Conservation (phyloP, 2,797 vertebrate genomes). For the Danio choprae region DNA sequence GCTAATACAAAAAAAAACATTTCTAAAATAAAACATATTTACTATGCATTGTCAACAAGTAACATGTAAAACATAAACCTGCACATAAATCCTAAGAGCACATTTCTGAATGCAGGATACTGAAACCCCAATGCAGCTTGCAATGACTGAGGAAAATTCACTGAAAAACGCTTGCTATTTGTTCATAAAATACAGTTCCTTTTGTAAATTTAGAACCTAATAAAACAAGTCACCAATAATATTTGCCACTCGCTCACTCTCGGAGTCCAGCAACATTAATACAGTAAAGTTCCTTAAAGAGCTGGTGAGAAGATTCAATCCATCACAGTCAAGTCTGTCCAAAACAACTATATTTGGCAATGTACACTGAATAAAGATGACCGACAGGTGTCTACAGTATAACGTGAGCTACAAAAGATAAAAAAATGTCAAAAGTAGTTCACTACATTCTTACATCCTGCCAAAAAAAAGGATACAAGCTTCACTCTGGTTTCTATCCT, state of each 20-base stretch:
- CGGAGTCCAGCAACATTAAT: slow-evolving; percentile 34
- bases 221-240: slow-evolving; percentile 27
- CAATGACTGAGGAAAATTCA: neutral
- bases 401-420: slow-evolving; percentile 49
- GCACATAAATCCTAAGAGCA: slow-evolving; percentile 4
- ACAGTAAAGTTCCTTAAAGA: slow-evolving; percentile 38
- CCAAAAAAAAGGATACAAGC: slow-evolving; percentile 13
- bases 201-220: slow-evolving; percentile 31
- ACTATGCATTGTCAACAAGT: neutral
- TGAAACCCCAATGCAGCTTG: neutral
- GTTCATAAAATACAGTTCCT: slow-evolving; percentile 38
- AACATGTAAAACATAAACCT: neutral
- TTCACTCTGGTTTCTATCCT: slow-evolving; percentile 27
- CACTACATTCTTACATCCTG: slow-evolving; percentile 7
- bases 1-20: slow-evolving; percentile 15
- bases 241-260: slow-evolving; percentile 9
- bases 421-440: slow-evolving; percentile 26
- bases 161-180: neutral
- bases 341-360: slow-evolving; percentile 25
- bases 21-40: neutral
- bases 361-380: slow-evolving; percentile 13
- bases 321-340: neutral
- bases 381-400: slow-evolving; percentile 14
- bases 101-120: neutral
- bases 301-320: slow-evolving; percentile 52